Conservation (phyloP, 2,888 invertebrate genomes). For the Drosophila tripunctata region DNA sequence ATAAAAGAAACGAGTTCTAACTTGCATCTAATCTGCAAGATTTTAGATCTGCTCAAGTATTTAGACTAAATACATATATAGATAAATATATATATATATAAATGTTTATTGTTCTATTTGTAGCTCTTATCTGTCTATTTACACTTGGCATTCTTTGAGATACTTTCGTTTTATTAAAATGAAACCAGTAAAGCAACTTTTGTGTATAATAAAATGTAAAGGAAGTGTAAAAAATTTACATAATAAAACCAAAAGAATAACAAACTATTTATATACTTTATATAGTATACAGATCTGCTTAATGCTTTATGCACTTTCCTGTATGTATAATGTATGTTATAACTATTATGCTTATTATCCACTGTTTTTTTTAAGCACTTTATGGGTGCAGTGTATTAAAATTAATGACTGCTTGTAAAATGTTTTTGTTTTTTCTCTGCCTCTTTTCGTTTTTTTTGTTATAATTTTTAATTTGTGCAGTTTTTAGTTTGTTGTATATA, state of each 20-base stretch:
- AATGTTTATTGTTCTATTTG: no score
- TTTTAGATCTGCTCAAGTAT: background rate
- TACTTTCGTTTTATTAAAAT: background rate
- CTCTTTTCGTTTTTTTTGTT: background rate
- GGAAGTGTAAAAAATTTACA: background rate
- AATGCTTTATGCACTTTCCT: background rate
- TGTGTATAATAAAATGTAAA: background rate
- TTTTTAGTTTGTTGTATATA: slow-evolving; percentile 30
- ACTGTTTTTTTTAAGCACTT: slow-evolving; percentile 1
- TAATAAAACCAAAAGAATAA: background rate
- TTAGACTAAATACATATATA: slow-evolving; percentile 5
- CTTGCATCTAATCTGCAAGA: no score
- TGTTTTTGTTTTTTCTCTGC: background rate
- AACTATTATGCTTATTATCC: background rate
- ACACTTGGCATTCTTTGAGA: slow-evolving; percentile 1
- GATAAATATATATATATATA: no score
- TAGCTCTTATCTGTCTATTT: slow-evolving; percentile 6
- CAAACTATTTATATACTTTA: background rate
- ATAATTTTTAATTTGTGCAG: background rate
- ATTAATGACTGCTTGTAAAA: slow-evolving; percentile 5
- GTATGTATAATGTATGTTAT: background rate
- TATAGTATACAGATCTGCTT: background rate
- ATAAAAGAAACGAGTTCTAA: no score
- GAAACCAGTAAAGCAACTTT: background rate
- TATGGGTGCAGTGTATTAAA: slow-evolving; percentile 6